Base-by-base conservation (phyloP, 2,113 vertebrate genomes). In the Puffinus mauretanicus region DNA sequence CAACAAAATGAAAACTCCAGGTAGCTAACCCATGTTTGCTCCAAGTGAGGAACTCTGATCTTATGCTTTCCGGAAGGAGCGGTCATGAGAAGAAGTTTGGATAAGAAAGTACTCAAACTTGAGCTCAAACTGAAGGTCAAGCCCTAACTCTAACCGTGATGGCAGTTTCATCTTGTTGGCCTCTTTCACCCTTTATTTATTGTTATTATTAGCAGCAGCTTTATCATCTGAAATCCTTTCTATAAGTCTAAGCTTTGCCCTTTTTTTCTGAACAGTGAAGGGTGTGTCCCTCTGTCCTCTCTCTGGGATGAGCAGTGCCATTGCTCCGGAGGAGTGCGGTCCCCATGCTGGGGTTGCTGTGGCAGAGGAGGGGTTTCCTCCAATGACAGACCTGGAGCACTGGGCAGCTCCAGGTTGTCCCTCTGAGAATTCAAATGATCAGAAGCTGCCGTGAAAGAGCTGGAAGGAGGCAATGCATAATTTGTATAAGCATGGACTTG, bases 131-230 rank as follows among this genome's bases (percentile, higher is more conserved):
- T 36, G 3, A 49, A 78, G 51, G 29, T 22, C 1, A 5, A 69
- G 67, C 49, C 27, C 51, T n/a, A n/a, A 7, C 34, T 38, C 22
- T 54, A 3, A n/a, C 8, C 0, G 0, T 2, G 65, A 2, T 8
- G 38, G n/a, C 17, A 16, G 13, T 16, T 61, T 3, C 2, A 0
- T n/a, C 18, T 19, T 5, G 0, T 2, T 3, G 7, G 22, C 38
- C 32, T 55, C 58, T 38, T 18, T 44, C 58, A 54, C 1, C 26
- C 13, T 54, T 8, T 2, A 21, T 36, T 69, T 27, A 3, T 20
- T 25, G 34, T 7, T 42, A 4, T 7, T 21, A 7, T 2, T 3
- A 8, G 7, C 15, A 51, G 38, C 71, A 47, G 32, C 27, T 80
- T 79, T 51, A 21, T 2, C 1, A 5, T 3, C 13, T 42, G 47